Base-by-base conservation (phyloP, 2,888 invertebrate species). In the Bursaphelenchus okinawaensis region DNA sequence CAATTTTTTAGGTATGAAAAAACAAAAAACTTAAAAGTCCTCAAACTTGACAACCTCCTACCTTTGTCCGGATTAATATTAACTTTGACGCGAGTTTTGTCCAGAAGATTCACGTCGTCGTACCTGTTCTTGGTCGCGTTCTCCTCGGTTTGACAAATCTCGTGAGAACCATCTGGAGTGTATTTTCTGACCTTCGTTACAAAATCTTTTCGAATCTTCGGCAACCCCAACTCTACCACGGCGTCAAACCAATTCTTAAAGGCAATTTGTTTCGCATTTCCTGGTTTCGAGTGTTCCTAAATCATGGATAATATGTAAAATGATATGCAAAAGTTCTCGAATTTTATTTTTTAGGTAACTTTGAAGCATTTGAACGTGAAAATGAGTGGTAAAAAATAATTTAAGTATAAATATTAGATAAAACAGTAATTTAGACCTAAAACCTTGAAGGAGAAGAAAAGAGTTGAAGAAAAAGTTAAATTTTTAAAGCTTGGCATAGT, bases 71-170 rank as follows among this genome's bases (percentile, higher is more conserved):
- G 19, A 52, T 56, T 62, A 40, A 57, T 29, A 20, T 67, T 67
- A 8, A 70, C 29, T 22, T 63, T 60, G 22, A 70, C 70, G 12
- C 70, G 70, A 1, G 70, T 58, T 9, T 65, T 58, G 23, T 70
- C 70, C 51, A 70, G 54, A 19, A 72, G 62, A 8, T 20, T 22
- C 2, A 70, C 70, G 40, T 70, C 70, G 6, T 66, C 69, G 52
- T 70, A 70, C 1, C 70, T 70, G 28, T 70, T 70, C 23, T 55
- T 51, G 29, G 29, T 58, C 2, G 4, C 24, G 59, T 70, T 68
- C 19, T 22, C 54, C 16, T 68, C 58, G 4, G 22, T 20, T n/a
- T 26, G 19, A 55, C 72, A 69, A 4, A 63, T 62, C 4, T 65
- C 67, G 40, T 40, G 40, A 40, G 40, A 12, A 6, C 62, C 55